phyloP scores from a whole-genome alignment of 2,113 vertebrate species.

The Holacanthus passer region DNA sequence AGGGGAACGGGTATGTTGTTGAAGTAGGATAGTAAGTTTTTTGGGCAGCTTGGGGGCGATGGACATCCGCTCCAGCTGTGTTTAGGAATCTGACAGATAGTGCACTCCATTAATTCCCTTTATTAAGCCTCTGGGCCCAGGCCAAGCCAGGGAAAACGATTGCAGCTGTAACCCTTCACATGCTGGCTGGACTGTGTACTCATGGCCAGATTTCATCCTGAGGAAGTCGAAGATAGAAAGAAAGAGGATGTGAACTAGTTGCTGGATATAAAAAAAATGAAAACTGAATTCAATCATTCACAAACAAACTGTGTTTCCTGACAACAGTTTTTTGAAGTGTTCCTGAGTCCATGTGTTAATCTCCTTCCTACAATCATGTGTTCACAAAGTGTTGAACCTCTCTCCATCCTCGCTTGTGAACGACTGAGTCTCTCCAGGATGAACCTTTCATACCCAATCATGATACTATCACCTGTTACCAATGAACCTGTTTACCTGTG shows the following conservation, averaged over 20 bases:
- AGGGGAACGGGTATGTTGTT: slow-evolving; percentile 64
- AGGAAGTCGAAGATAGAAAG: slow-evolving; percentile 34
- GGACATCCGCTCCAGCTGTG: slow-evolving; percentile 88
- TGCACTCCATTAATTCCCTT: slow-evolving; percentile 87
- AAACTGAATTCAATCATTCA: too few relatives aligned
- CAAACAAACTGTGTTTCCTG: too few relatives aligned
- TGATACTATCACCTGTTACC: too few relatives aligned
- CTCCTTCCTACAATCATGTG: too few relatives aligned
- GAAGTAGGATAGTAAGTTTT: slow-evolving; percentile 78
- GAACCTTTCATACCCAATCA: too few relatives aligned
- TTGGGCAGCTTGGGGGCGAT: slow-evolving; percentile 80
- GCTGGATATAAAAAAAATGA: too few relatives aligned
- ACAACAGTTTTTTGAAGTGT: too few relatives aligned
- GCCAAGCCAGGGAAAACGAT: slow-evolving; percentile 81
- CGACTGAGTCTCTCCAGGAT: too few relatives aligned
- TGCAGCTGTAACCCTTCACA: slow-evolving; percentile 84
- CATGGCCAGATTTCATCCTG: slow-evolving; percentile 55
- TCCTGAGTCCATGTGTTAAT: too few relatives aligned
- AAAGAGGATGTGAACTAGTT: slow-evolving; percentile 31
- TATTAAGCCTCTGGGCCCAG: slow-evolving; percentile 86
- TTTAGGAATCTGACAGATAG: slow-evolving; percentile 89
- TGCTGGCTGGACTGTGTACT: slow-evolving; percentile 65
- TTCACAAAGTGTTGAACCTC: too few relatives aligned
- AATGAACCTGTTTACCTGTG: too few relatives aligned
- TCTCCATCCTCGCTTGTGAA: too few relatives aligned